Evolutionary conservation across 2,113 vertebrate genomes (phyloP).

Genomic region (Turnix velox): DNA sequence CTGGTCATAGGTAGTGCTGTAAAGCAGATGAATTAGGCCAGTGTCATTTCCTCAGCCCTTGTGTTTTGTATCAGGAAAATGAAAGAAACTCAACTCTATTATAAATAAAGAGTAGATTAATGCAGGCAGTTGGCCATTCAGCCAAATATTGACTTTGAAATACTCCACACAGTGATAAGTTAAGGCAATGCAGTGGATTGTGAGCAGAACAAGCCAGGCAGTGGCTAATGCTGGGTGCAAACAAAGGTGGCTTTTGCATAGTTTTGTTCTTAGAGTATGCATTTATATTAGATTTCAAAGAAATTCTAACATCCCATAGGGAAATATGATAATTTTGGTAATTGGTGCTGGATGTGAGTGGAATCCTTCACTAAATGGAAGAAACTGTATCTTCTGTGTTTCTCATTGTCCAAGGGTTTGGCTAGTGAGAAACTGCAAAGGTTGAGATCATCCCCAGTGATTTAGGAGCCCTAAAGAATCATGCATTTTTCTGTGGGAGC

Average conservation of each 20-base stretch:
- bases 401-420: background rate
- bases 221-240: background rate
- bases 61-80: background rate
- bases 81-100: background rate
- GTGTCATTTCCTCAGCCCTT: background rate
- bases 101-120: background rate
- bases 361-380: background rate
- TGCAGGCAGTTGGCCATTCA: background rate
- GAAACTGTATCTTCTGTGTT: background rate
- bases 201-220: background rate
- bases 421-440: background rate
- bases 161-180: background rate
- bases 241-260: background rate
- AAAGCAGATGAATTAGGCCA: background rate
- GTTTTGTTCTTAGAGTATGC: background rate
- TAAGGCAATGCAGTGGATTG: background rate
- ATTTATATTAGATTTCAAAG: background rate
- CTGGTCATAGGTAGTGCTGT: background rate
- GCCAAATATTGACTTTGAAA: background rate
- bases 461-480: background rate
- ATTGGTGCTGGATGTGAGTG: background rate
- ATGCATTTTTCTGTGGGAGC: background rate
- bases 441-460: background rate
- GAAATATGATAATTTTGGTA: background rate
- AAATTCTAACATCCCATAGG: background rate